phyloP scores from a whole-genome alignment of 2,888 invertebrate species.

The Drosophila maculinotata region DNA sequence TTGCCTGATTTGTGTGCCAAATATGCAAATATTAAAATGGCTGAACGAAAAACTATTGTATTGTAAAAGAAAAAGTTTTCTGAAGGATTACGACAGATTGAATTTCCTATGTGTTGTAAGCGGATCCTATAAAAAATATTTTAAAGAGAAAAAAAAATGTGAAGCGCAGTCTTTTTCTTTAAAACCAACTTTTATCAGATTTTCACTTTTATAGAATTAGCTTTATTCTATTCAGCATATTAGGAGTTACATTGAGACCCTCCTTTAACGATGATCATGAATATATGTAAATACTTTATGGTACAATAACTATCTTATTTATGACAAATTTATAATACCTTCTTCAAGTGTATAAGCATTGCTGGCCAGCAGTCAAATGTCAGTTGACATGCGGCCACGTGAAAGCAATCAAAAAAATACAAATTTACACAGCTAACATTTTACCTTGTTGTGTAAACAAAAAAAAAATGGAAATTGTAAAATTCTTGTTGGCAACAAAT shows the following conservation, averaged over 20 bases:
- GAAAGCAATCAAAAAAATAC: slow-evolving; percentile 35
- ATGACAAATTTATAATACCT: neutral
- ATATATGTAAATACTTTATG: neutral
- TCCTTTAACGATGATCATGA: neutral
- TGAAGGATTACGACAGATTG: neutral
- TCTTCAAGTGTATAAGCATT: slow-evolving; percentile 4
- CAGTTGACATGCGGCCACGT: slow-evolving; percentile 16
- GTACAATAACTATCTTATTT: neutral
- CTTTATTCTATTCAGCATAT: no score
- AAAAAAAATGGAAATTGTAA: slow-evolving; percentile 25
- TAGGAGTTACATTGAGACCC: no score
- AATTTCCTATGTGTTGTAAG: no score
- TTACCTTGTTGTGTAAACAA: slow-evolving; percentile 6
- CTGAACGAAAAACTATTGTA: slow-evolving; percentile 29
- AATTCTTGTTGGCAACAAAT: slow-evolving; percentile 5
- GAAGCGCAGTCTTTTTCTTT: no score
- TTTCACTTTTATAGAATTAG: no score
- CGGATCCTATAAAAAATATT: neutral
- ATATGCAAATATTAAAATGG: slow-evolving; percentile 61
- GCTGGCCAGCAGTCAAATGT: slow-evolving; percentile 26
- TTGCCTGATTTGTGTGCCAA: slow-evolving; percentile 55
- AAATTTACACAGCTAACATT: slow-evolving; percentile 22
- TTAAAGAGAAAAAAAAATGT: slow-evolving; percentile 8
- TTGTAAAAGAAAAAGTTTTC: slow-evolving; percentile 9
- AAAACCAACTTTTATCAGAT: no score